Conservation (phyloP, 1,140 invertebrate species). For the Pseudomyrmex gracilis region DNA sequence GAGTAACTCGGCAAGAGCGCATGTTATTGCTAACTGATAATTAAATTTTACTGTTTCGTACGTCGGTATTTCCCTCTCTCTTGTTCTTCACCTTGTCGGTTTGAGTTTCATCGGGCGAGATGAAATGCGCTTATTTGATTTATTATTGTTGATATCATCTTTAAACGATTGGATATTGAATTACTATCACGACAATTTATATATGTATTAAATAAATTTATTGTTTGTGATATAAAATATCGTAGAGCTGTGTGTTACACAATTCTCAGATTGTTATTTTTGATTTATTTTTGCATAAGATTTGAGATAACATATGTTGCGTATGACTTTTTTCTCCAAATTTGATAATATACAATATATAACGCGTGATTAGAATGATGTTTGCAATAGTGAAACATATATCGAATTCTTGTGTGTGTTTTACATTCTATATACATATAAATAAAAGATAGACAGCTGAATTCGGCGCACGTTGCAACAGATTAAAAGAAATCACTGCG, state of each 20-base stretch:
- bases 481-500: constrained; percentile 34
- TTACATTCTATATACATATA: background rate
- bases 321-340: background rate
- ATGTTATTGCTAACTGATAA: constrained; percentile 71
- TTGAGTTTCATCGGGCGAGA: constrained; percentile 43
- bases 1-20: constrained; percentile 47
- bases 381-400: background rate
- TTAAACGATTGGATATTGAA: constrained; percentile 26
- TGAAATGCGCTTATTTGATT: constrained; percentile 49
- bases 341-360: background rate
- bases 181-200: constrained; percentile 7
- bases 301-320: no score
- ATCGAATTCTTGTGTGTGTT: background rate
- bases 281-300: background rate
- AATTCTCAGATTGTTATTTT: constrained; percentile 1
- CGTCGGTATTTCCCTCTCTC: constrained; percentile 17
- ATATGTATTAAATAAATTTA: no score
- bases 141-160: constrained; percentile 56
- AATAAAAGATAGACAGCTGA: constrained; percentile 1
- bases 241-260: no score
- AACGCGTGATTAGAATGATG: background rate
- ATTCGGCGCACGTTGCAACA: background rate
- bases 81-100: constrained; percentile 4
- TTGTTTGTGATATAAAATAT: no score
- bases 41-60: constrained; percentile 68